Percentiles rank a stretch among this genome's conserved stretches.
Conservation (phyloP, 2,113 vertebrate species). For the Furnarius figulus region DNA sequence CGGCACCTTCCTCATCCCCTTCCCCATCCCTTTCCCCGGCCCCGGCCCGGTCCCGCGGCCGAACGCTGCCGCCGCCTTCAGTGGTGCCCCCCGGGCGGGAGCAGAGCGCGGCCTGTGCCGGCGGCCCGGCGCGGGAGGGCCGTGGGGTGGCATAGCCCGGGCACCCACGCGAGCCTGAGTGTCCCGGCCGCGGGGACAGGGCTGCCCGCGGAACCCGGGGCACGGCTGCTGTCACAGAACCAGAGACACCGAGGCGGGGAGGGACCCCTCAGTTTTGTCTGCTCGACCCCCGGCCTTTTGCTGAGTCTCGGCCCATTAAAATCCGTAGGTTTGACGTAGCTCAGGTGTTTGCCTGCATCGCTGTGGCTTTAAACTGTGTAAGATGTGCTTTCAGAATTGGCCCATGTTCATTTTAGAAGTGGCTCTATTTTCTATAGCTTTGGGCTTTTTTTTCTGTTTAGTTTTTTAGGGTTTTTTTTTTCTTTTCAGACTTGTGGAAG, state of each 20-base stretch:
- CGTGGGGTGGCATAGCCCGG: accelerated
- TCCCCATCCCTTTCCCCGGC: no score
- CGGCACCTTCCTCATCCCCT: no score
- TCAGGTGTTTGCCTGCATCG: accelerated
- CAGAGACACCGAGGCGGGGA: neutral
- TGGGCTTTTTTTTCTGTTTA: neutral
- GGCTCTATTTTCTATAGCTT: neutral
- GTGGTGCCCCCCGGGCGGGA: no score
- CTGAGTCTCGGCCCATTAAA: accelerated
- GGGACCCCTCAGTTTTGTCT: neutral
- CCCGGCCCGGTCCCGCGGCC: no score
- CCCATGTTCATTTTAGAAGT: neutral
- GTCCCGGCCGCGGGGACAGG: accelerated
- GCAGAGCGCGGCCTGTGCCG: no score
- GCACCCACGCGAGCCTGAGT: accelerated
- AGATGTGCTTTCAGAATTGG: neutral
- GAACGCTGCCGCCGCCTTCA: no score
- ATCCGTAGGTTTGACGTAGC: accelerated
- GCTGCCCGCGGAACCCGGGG: neutral
- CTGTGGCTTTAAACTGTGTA: accelerated
- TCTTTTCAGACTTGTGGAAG: neutral
- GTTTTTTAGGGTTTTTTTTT: neutral
- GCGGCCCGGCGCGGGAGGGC: no score
- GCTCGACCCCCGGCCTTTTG: neutral
- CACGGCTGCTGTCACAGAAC: neutral